These are phyloP conservation scores for Gymnoscelis rufifasciata DNA, from an alignment of 2,888 invertebrate genomes.

Conservation along the genomic window DNA sequence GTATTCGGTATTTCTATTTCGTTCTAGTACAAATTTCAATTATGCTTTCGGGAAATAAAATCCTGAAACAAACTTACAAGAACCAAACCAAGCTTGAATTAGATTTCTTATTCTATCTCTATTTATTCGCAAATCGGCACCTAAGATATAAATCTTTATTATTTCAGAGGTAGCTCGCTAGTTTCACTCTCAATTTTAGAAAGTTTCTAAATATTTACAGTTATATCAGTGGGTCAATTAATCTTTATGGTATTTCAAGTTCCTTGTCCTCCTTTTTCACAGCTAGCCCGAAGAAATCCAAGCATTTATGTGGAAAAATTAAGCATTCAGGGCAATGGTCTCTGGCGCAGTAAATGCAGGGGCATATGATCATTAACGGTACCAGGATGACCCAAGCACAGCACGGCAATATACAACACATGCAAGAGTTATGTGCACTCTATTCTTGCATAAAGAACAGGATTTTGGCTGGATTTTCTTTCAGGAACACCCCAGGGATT, in stretches of 20 bases:
- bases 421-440: too few species aligned
- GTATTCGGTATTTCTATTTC: background rate
- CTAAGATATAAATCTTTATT: too few species aligned
- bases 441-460: too few species aligned
- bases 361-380: background rate
- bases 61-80: background rate
- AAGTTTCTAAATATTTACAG: too few species aligned
- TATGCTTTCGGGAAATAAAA: background rate
- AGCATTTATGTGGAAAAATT: background rate
- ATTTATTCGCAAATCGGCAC: background rate
- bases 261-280: background rate
- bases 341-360: background rate
- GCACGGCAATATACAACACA: conserved; percentile 1
- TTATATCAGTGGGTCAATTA: too few species aligned
- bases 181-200: too few species aligned
- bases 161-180: too few species aligned
- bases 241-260: too few species aligned
- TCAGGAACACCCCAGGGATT: too few species aligned
- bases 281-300: background rate
- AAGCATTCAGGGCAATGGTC: background rate
- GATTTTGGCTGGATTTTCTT: too few species aligned
- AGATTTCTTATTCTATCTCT: background rate
- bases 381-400: background rate
- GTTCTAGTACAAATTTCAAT: background rate
- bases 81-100: background rate